phyloP scores from a whole-genome alignment of 2,888 invertebrate genomes.

The Rotaria socialis region DNA sequence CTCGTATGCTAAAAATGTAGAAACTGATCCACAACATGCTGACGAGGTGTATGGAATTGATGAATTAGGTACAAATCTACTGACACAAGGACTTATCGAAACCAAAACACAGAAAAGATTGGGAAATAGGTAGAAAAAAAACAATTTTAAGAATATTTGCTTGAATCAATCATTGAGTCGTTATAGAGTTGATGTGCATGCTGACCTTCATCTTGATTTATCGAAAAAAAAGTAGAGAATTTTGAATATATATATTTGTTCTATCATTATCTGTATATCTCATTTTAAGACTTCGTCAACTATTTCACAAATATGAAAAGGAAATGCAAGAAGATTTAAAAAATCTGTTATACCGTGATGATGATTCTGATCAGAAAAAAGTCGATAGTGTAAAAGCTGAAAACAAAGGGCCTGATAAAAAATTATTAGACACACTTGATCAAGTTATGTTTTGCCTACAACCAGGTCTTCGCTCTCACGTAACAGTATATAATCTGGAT shows the following conservation, averaged over 20 bases:
- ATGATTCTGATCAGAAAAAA: background rate
- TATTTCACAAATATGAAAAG: background rate
- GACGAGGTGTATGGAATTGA: background rate
- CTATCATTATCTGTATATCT: too few relatives aligned
- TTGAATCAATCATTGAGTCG: too few relatives aligned
- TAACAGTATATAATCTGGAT: background rate
- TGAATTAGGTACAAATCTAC: background rate
- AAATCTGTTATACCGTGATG: background rate
- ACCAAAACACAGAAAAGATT: too few relatives aligned
- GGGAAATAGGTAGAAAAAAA: too few relatives aligned
- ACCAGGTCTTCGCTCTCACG: background rate
- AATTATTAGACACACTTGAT: background rate
- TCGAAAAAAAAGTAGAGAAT: too few relatives aligned
- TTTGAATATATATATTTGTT: too few relatives aligned
- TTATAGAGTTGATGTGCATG: too few relatives aligned
- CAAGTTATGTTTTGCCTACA: conserved; percentile 16
- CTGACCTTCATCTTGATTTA: too few relatives aligned
- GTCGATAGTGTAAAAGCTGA: too few relatives aligned
- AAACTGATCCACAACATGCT: background rate
- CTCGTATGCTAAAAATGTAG: background rate
- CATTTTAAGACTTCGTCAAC: background rate
- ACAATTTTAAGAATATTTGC: too few relatives aligned
- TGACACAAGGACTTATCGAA: too few relatives aligned
- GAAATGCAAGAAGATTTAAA: too few relatives aligned
- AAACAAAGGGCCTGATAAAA: background rate